Evolutionary conservation across 1,140 invertebrate species (phyloP), one percentile per base, ranked within the genome.

Genomic region (Drosophila lacteicornis): DNA sequence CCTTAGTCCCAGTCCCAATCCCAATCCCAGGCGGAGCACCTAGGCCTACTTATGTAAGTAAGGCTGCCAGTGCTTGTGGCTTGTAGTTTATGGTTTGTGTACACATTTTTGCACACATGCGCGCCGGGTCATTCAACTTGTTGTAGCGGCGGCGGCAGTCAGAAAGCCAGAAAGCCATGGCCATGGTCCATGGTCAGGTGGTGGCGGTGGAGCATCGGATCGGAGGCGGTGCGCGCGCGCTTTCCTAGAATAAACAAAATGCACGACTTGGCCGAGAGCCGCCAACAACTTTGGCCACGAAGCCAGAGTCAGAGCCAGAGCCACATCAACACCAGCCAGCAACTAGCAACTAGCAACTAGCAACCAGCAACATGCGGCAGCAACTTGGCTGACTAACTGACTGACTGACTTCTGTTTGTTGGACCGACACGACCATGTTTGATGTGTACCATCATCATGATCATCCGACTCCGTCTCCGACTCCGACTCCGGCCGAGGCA

Each of bases 21-120:
- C 22, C 36, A 47, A 56, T 33, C 62, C 46, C 30, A 56, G 70
- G 42, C 69, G 46, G 62, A 66, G 77, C 67, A 80, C 71, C 80
- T 82, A 82, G 85, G 85, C 85, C 84, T 87, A 87, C 84, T 87
- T 87, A 90, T 87, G 82, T 85, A 85, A 85, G 82, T 85, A 69
- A 85, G 80, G 84, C 78, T 79, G 75, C 75, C 65, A 75, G 69
- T 74, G 84, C 74, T 80, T 75, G 85, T 84, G 75, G 78, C 85
- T 85, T 79, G 85, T 90, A 91, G 88, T 90, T 90, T 90, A 90
- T 90, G 85, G 85, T 90, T 90, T 90, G 85, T 90, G 85, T 90
- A 90, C 85, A 90, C 85, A 90, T 90, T 90, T 90, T 90, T 90
- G 85, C 85, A 90, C 85, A 90, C 85, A 90, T 90, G 85, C 85